Conservation (phyloP, 2,888 invertebrate species). For the Nomada fabriciana region DNA sequence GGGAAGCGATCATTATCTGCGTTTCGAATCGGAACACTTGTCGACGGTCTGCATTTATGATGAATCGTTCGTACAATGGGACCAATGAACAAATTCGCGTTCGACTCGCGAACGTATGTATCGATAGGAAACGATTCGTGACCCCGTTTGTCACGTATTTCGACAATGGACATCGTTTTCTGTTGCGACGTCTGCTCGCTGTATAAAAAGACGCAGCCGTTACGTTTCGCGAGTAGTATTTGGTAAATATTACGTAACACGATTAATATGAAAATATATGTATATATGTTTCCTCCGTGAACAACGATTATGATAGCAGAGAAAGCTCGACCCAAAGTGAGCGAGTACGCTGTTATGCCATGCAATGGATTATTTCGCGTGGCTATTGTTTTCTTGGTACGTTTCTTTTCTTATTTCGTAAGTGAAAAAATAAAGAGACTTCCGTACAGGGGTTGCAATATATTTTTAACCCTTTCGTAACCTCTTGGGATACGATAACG, state of each 20-base stretch:
- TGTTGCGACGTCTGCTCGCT: background rate
- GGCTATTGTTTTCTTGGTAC: background rate
- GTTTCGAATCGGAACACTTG: background rate
- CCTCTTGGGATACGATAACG: too few relatives aligned
- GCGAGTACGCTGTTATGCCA: slow-evolving; percentile 33
- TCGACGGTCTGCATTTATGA: background rate
- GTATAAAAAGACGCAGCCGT: slow-evolving; percentile 3
- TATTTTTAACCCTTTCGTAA: too few relatives aligned
- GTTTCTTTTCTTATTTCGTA: too few relatives aligned
- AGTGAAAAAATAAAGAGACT: too few relatives aligned
- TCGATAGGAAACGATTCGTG: background rate
- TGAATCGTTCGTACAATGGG: background rate
- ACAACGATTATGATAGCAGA: background rate
- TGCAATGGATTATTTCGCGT: slow-evolving; percentile 9
- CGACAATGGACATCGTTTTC: background rate
- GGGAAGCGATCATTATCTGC: background rate
- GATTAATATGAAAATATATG: slow-evolving; percentile 39
- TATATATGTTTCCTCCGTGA: background rate
- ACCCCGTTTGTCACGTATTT: too few relatives aligned
- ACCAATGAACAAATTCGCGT: background rate
- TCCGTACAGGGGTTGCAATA: too few relatives aligned
- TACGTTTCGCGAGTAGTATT: slow-evolving; percentile 26
- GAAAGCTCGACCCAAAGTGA: slow-evolving; percentile 5
- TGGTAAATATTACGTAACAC: slow-evolving; percentile 34
- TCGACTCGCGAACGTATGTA: background rate